Conservation (phyloP, 53 echinoderm and acorn worm genomes). For the Crossaster papposus region DNA sequence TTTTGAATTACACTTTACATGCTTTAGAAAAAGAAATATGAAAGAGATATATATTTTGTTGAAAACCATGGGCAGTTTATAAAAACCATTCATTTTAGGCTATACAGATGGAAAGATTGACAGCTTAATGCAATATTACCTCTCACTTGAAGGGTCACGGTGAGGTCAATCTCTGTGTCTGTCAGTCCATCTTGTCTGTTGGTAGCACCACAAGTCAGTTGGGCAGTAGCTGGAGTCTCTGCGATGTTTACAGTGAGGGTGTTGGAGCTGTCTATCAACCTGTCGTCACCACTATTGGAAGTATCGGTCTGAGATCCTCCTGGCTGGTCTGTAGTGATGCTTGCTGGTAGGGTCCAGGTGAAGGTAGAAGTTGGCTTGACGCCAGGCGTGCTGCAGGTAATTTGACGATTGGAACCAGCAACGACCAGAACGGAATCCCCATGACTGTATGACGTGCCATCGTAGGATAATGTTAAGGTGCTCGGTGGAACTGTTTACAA, state of each 20-base stretch:
- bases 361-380: slow-evolving; percentile 24
- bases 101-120: background rate
- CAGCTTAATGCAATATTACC: slow-evolving; percentile 15
- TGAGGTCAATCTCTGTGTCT: background rate
- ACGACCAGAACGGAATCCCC: background rate
- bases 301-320: background rate
- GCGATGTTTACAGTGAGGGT: background rate
- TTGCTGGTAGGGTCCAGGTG: background rate
- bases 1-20: no score
- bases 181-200: slow-evolving; percentile 23
- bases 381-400: slow-evolving; percentile 3
- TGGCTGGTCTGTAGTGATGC: background rate
- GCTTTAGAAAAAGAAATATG: no score
- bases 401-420: slow-evolving; percentile 2
- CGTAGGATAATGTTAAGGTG: background rate
- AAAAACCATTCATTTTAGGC: no score
- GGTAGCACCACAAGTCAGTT: slow-evolving; percentile 20
- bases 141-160: slow-evolving; percentile 19
- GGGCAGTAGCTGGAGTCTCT: background rate
- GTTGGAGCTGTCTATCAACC: slow-evolving; percentile 12
- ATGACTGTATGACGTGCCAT: background rate
- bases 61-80: no score
- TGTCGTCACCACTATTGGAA: background rate
- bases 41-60: background rate
- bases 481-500: slow-evolving; percentile 4